phyloP scores from a whole-genome alignment of 2,797 vertebrate genomes.

The Alauda arvensis region DNA sequence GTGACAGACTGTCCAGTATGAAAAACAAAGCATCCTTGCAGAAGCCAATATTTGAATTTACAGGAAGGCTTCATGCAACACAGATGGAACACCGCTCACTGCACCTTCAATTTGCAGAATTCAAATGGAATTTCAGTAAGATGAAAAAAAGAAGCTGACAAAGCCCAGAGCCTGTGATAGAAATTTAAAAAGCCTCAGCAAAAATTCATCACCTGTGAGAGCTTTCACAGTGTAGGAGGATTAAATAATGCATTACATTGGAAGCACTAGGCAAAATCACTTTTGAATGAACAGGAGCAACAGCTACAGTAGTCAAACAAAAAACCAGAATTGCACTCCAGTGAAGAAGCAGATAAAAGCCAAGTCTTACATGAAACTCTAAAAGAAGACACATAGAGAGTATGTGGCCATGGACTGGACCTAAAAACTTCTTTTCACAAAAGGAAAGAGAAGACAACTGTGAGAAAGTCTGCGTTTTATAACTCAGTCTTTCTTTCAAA shows the following conservation, averaged over 20 bases:
- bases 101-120: background rate
- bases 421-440: background rate
- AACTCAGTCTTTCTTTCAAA: background rate
- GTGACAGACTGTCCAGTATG: background rate
- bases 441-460: background rate
- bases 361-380: background rate
- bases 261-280: background rate
- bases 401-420: background rate
- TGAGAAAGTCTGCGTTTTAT: background rate
- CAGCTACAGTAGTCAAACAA: background rate
- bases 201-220: background rate
- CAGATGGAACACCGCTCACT: background rate
- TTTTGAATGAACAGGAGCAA: background rate
- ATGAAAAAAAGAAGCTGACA: background rate
- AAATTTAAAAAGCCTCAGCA: background rate
- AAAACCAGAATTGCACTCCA: background rate
- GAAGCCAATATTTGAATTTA: background rate
- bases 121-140: background rate
- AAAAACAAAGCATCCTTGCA: background rate
- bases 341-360: background rate
- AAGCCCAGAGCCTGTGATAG: background rate
- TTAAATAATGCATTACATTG: background rate
- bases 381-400: background rate
- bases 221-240: background rate
- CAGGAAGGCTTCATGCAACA: background rate